Conservation (phyloP, 1,140 invertebrate genomes). For the Pseudomyrmex pallidus region DNA sequence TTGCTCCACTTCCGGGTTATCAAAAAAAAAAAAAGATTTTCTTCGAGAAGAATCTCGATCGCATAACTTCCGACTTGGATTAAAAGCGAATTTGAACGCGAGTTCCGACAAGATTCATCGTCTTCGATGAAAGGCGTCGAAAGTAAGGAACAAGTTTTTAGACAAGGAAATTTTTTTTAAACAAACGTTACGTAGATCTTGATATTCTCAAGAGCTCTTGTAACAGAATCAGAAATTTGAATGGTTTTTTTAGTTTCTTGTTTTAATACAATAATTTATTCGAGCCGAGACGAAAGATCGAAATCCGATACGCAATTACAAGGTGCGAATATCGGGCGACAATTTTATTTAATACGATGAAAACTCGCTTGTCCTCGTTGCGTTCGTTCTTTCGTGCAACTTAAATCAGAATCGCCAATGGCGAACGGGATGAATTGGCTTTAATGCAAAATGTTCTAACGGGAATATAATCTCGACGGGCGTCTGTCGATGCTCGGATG, state of each 20-base stretch:
- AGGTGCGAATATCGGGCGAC: neutral
- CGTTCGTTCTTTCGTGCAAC: neutral
- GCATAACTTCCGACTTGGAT: neutral
- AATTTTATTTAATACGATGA: conserved; percentile 6
- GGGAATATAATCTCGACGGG: conserved; percentile 42
- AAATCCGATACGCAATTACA: neutral
- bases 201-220: neutral
- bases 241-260: neutral
- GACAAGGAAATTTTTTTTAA: neutral
- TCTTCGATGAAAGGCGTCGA: neutral
- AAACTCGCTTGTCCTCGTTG: neutral
- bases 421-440: conserved; percentile 41
- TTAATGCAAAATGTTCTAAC: conserved; percentile 44
- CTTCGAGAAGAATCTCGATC: neutral
- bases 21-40: neutral
- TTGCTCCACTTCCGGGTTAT: neutral
- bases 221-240: neutral
- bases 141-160: neutral
- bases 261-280: neutral
- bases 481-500: conserved; percentile 48
- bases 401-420: conserved; percentile 5
- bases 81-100: conserved; percentile 18
- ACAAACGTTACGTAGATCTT: neutral
- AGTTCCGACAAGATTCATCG: conserved; percentile 4
- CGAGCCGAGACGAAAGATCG: neutral